Percentiles rank a stretch among this genome's conserved stretches.
Conservation (phyloP, 2,113 vertebrate species). For the Leucosticte australis region DNA sequence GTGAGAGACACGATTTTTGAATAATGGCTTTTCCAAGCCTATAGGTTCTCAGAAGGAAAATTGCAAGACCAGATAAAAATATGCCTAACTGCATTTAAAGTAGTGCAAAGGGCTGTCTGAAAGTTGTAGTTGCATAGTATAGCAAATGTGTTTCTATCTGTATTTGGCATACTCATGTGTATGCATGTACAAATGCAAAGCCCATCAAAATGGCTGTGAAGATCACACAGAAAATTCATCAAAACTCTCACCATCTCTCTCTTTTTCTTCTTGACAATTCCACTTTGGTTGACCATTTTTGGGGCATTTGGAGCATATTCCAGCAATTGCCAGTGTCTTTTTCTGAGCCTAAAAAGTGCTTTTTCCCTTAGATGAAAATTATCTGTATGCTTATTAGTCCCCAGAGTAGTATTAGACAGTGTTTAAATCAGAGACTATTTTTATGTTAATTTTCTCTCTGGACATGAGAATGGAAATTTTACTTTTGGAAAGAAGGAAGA, state of each 20-base stretch:
- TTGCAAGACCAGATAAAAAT: neutral
- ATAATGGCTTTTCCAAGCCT: neutral
- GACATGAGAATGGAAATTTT: neutral
- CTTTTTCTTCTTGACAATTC: neutral
- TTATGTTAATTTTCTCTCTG: neutral
- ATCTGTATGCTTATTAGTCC: neutral
- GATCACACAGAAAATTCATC: neutral
- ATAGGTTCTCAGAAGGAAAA: neutral
- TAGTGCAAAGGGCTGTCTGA: neutral
- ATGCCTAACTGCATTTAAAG: neutral
- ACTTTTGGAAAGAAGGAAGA: neutral
- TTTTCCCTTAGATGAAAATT: neutral
- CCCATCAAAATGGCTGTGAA: neutral
- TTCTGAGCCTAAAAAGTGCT: neutral
- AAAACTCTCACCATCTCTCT: neutral
- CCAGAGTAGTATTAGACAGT: neutral
- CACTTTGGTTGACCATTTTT: neutral
- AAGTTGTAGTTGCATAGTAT: neutral
- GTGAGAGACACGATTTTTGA: neutral
- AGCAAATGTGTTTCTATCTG: neutral
- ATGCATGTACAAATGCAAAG: neutral
- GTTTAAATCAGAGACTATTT: slow-evolving; percentile 1
- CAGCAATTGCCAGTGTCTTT: neutral
- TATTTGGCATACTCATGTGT: neutral
- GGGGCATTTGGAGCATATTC: neutral